phyloP scores from a whole-genome alignment of 30 jellyfish, hydroid and myxozoan genomes.

The Aurelia aurita complex sp. Pacific region DNA sequence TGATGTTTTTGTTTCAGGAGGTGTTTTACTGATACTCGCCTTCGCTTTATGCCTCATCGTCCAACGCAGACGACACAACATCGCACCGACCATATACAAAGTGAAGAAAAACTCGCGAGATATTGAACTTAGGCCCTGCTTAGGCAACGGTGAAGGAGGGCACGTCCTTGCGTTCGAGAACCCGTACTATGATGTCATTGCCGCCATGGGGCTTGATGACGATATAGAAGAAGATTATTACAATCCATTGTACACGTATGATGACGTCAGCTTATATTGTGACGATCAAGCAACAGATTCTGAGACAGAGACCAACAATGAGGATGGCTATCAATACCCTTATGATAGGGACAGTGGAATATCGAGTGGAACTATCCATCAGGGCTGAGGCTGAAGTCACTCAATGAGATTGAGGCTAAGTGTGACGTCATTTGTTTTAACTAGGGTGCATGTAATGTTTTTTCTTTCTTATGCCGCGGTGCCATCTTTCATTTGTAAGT shows the following conservation, averaged over 20 bases:
- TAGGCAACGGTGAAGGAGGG: slow-evolving; percentile 73
- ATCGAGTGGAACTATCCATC: slow-evolving; percentile 90
- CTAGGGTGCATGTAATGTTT: too few species aligned
- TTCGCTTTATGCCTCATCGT: slow-evolving; percentile 31
- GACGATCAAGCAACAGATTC: slow-evolving; percentile 75
- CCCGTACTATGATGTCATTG: slow-evolving; percentile 98
- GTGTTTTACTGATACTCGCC: slow-evolving; percentile 21
- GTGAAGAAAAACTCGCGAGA: slow-evolving; percentile 87
- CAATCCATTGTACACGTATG: slow-evolving; percentile 78
- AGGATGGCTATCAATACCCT: slow-evolving; percentile 73
- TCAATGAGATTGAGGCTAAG: too few species aligned
- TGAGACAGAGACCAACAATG: slow-evolving; percentile 74
- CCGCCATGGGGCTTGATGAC: slow-evolving; percentile 99
- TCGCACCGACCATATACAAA: slow-evolving; percentile 76
- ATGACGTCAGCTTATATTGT: slow-evolving; percentile 63
- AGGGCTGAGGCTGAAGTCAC: background rate
- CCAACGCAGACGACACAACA: slow-evolving; percentile 45
- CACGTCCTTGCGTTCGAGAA: slow-evolving; percentile 94
- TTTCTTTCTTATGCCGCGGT: too few species aligned
- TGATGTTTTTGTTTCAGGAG: slow-evolving; percentile 46
- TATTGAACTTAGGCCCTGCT: slow-evolving; percentile 81
- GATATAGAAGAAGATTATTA: slow-evolving; percentile 95
- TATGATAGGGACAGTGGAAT: slow-evolving; percentile 97
- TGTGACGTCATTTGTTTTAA: too few species aligned
- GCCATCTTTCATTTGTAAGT: too few species aligned